Percentiles rank a stretch among this genome's conserved stretches.
Evolutionary conservation across 1,140 invertebrate genomes (phyloP).

Genomic region (Calephelis nemesis): DNA sequence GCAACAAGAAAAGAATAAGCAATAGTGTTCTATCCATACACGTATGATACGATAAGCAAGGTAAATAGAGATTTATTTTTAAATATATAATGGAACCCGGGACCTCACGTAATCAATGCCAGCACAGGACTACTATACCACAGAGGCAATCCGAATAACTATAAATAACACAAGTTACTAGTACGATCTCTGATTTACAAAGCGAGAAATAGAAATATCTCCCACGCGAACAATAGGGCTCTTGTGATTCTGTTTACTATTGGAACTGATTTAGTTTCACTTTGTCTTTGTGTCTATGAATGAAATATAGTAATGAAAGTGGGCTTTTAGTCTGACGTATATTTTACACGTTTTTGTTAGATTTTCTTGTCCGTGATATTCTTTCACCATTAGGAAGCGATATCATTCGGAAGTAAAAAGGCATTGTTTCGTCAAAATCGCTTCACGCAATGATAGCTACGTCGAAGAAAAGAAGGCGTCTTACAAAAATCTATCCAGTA

Average conservation of each 20-base stretch:
- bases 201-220: slow-evolving; percentile 38
- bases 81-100: too few species aligned
- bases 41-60: too few species aligned
- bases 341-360: not conserved
- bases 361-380: too few species aligned
- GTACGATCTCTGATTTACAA: not conserved
- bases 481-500: too few species aligned
- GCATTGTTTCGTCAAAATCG: not conserved
- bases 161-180: slow-evolving; percentile 1
- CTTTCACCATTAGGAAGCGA: too few species aligned
- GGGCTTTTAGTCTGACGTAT: not conserved
- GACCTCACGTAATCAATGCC: too few species aligned
- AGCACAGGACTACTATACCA: not conserved
- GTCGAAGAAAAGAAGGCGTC: too few species aligned
- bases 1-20: too few species aligned
- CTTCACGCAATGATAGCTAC: too few species aligned
- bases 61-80: too few species aligned
- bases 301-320: slow-evolving; percentile 10
- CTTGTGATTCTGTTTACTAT: slow-evolving; percentile 58
- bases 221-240: slow-evolving; percentile 65
- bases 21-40: too few species aligned
- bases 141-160: not conserved
- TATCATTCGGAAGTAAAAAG: too few species aligned
- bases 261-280: slow-evolving; percentile 65
- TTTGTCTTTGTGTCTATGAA: slow-evolving; percentile 13